Conservation (phyloP, 2,113 vertebrate genomes). For the Oophaga pumilio region DNA sequence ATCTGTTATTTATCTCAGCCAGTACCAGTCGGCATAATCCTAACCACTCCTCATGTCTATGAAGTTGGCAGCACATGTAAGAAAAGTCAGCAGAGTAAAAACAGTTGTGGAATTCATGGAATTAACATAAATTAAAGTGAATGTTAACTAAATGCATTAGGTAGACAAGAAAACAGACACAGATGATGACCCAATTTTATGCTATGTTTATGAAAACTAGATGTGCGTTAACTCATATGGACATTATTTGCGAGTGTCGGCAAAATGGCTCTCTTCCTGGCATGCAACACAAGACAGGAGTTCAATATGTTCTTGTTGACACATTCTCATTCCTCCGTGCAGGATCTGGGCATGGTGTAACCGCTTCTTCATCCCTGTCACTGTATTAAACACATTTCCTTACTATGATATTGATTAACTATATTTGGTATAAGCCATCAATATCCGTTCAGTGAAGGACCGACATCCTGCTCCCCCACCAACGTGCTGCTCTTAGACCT, state of each 20-base stretch:
- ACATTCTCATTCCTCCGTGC: not conserved
- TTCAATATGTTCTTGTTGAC: not conserved
- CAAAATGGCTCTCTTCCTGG: not conserved
- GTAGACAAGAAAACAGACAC: not conserved
- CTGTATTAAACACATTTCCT: not conserved
- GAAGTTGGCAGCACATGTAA: not conserved
- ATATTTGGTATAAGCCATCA: too few relatives aligned
- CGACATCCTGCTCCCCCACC: too few relatives aligned
- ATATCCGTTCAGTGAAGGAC: too few relatives aligned
- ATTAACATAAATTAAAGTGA: not conserved
- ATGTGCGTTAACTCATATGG: not conserved
- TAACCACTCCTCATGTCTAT: not conserved
- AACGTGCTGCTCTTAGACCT: too few relatives aligned
- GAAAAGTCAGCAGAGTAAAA: not conserved
- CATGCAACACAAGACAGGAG: not conserved
- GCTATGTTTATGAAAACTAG: not conserved
- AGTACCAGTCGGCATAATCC: not conserved
- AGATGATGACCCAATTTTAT: not conserved
- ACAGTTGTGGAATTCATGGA: not conserved
- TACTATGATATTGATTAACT: too few relatives aligned
- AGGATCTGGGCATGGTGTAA: not conserved
- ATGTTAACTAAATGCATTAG: not conserved
- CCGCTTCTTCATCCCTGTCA: not conserved
- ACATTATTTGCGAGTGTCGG: not conserved
- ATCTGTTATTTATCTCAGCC: not conserved